Evolutionary conservation across 2,888 invertebrate species (phyloP).

Genomic region (Mesoligia furuncula): DNA sequence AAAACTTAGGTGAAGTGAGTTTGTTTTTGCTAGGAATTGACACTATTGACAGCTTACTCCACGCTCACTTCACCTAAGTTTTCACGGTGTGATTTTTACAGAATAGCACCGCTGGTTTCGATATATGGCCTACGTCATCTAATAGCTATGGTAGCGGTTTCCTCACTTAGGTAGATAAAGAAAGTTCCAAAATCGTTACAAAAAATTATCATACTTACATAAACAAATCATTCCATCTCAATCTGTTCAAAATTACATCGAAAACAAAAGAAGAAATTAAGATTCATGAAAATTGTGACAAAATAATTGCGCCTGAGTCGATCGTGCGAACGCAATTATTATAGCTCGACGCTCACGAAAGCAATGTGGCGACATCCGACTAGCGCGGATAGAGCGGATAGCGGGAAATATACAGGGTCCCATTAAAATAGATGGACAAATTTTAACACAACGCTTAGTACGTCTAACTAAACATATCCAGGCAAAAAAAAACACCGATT

Average conservation of each 20-base stretch:
- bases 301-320: slow-evolving; percentile 71
- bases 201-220: slow-evolving; percentile 16
- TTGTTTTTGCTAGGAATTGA: too few species aligned
- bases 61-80: too few species aligned
- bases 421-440: too few species aligned
- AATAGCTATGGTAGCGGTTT: background rate
- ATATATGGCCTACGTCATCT: background rate
- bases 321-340: slow-evolving; percentile 77
- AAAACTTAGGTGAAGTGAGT: too few species aligned
- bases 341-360: slow-evolving; percentile 68
- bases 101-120: background rate
- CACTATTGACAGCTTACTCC: too few species aligned
- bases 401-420: too few species aligned
- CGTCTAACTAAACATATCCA: too few species aligned
- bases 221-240: slow-evolving; percentile 34
- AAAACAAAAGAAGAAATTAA: slow-evolving; percentile 64
- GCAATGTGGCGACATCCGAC: slow-evolving; percentile 58
- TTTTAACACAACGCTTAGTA: too few species aligned
- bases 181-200: background rate
- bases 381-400: slow-evolving; percentile 33
- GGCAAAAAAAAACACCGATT: too few species aligned
- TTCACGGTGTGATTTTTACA: too few species aligned
- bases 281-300: slow-evolving; percentile 66
- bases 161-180: background rate
- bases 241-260: slow-evolving; percentile 50